Evolutionary conservation across 2,113 vertebrate genomes (phyloP).

Genomic region (Carassius auratus): DNA sequence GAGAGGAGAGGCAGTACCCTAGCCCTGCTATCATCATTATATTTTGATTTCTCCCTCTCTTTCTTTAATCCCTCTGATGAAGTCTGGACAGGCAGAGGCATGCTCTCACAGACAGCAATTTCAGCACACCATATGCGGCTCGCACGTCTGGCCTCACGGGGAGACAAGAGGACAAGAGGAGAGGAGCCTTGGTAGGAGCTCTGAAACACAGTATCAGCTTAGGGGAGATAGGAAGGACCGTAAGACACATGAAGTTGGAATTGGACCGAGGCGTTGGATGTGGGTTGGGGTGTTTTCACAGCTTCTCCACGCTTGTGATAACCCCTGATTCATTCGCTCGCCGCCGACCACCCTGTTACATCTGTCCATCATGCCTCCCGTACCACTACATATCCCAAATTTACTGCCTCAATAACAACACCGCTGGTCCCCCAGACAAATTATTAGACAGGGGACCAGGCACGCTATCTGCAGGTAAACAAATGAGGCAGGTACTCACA

Average conservation of each 20-base stretch:
- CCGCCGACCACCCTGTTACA: conserved; percentile 10
- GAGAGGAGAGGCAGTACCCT: conserved; percentile 68
- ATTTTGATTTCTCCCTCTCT: conserved; percentile 84
- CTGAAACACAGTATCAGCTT: conserved; percentile 55
- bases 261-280: conserved; percentile 28
- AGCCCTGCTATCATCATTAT: conserved; percentile 80
- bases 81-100: conserved; percentile 99
- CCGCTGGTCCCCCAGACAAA: conserved; percentile 18
- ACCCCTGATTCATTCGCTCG: conserved; percentile 40
- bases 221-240: conserved; percentile 62
- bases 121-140: conserved; percentile 96
- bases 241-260: conserved; percentile 68
- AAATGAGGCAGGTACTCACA: conserved; percentile 75
- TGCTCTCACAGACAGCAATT: conserved; percentile 99
- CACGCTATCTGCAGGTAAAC: conserved; percentile 68
- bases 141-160: conserved; percentile 89
- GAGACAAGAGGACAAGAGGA: conserved; percentile 70
- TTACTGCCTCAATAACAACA: conserved; percentile 1
- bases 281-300: conserved; percentile 16
- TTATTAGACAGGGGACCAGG: conserved; percentile 42
- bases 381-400: background rate
- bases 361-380: conserved; percentile 43
- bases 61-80: conserved; percentile 99
- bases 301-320: conserved; percentile 45
- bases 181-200: conserved; percentile 36